phyloP scores from a whole-genome alignment of 2,888 invertebrate genomes.

The Eilema depressum region DNA sequence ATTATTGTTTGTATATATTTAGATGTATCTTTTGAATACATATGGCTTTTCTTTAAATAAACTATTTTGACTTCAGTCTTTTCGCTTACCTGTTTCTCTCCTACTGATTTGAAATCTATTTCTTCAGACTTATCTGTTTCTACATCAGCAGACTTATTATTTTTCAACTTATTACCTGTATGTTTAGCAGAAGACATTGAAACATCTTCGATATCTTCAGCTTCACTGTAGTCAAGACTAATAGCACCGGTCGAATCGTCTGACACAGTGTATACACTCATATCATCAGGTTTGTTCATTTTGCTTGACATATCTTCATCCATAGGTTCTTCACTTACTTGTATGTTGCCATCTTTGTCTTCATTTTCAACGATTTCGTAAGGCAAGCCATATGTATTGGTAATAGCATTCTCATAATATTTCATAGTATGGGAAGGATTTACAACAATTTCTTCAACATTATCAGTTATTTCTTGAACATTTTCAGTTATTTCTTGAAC shows the following conservation, averaged over 20 bases:
- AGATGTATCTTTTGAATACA: conserved; percentile 2
- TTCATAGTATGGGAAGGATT: background rate
- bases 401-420: background rate
- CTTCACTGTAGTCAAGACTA: conserved; percentile 11
- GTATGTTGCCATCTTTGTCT: background rate
- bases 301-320: background rate
- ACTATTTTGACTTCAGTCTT: conserved; percentile 13
- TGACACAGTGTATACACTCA: conserved; percentile 1
- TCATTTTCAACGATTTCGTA: background rate
- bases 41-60: conserved; percentile 2
- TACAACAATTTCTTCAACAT: background rate
- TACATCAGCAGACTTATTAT: background rate
- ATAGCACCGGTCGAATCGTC: background rate
- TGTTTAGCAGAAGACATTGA: background rate
- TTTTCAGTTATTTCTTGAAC: background rate
- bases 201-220: background rate
- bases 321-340: background rate
- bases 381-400: background rate
- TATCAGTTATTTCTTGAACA: background rate
- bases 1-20: conserved; percentile 37
- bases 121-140: background rate
- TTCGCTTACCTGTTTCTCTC: background rate
- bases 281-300: background rate
- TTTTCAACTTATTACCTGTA: background rate
- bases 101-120: background rate